phyloP scores from a whole-genome alignment of 2,113 vertebrate genomes.

The Eidolon helvum region DNA sequence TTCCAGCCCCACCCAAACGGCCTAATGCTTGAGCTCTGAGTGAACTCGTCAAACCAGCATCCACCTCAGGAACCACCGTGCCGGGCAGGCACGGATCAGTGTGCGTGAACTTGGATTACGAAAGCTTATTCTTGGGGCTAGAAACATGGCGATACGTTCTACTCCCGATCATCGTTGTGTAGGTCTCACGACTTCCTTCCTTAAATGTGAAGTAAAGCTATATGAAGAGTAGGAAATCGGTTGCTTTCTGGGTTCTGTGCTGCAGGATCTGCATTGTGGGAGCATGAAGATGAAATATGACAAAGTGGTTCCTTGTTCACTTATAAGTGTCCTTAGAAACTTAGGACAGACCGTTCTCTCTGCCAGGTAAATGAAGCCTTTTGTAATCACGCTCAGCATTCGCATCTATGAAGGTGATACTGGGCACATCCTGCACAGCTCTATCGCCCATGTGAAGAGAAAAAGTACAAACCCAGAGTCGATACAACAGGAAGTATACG shows the following conservation, averaged over 20 bases:
- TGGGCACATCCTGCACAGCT: not conserved
- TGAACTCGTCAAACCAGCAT: not conserved
- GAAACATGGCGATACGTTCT: not conserved
- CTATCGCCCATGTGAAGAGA: not conserved
- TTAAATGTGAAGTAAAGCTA: no score
- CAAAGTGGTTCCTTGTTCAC: not conserved
- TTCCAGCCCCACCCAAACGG: not conserved
- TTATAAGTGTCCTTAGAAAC: not conserved
- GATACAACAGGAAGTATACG: not conserved
- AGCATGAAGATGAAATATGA: not conserved
- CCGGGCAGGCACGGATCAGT: not conserved
- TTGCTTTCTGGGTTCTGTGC: not conserved
- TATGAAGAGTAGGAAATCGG: not conserved
- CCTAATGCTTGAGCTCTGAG: not conserved
- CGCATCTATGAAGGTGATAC: not conserved
- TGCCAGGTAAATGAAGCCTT: not conserved
- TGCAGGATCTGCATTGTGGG: not conserved
- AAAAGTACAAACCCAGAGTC: not conserved
- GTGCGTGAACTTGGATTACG: not conserved
- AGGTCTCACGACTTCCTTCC: not conserved
- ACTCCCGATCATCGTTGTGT: accelerated
- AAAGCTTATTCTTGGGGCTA: not conserved
- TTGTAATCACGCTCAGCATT: not conserved
- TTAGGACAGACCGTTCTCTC: not conserved
- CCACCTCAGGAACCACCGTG: not conserved